phyloP scores from a whole-genome alignment of 2,888 invertebrate species.

The Plagiodera versicolora region DNA sequence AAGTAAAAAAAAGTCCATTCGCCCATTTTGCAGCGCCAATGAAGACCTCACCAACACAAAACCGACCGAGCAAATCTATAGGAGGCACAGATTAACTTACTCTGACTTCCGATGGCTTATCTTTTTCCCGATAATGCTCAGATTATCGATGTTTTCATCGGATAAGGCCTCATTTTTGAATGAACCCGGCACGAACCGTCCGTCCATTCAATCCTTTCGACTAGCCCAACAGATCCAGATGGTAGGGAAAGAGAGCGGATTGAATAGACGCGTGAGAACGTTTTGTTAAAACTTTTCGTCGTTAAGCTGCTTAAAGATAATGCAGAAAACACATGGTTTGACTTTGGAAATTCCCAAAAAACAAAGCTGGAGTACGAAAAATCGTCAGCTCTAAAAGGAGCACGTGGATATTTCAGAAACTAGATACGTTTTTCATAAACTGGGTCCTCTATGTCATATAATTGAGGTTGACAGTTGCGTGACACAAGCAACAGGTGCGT shows the following conservation, averaged over 20 bases:
- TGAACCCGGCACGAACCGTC: not conserved
- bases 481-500: too few relatives aligned
- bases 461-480: too few relatives aligned
- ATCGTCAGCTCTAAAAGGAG: too few relatives aligned
- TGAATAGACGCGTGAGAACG: constrained; percentile 41
- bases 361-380: too few relatives aligned
- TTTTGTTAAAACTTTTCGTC: constrained; percentile 37
- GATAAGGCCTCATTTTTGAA: not conserved
- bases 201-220: not conserved
- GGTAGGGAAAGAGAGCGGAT: constrained; percentile 12
- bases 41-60: too few relatives aligned
- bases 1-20: too few relatives aligned
- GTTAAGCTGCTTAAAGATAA: constrained; percentile 36
- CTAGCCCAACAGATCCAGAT: constrained; percentile 6
- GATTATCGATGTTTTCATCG: not conserved
- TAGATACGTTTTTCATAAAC: too few relatives aligned
- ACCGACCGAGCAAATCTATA: not conserved
- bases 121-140: not conserved
- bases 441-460: too few relatives aligned
- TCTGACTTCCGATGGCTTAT: not conserved
- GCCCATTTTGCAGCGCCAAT: too few relatives aligned
- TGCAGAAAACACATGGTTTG: constrained; percentile 35
- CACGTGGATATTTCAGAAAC: too few relatives aligned
- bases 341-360: constrained; percentile 31
- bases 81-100: not conserved